Conservation (phyloP, 2,888 invertebrate species). For the Tipula helvola region DNA sequence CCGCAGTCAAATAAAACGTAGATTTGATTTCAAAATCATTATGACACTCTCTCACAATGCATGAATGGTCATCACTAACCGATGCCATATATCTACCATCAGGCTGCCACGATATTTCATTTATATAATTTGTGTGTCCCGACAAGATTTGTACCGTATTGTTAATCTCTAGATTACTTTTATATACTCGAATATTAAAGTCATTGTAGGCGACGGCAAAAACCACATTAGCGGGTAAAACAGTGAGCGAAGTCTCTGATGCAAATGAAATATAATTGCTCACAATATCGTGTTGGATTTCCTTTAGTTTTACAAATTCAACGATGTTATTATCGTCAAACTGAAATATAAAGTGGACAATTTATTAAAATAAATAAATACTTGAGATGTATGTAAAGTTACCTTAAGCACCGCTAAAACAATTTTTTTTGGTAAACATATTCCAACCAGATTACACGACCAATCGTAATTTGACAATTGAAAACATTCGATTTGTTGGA, state of each 20-base stretch:
- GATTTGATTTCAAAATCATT: conserved; percentile 40
- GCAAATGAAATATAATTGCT: conserved; percentile 46
- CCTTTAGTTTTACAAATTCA: conserved; percentile 40
- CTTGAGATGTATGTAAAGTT: conserved; percentile 11
- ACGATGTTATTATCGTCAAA: conserved; percentile 30
- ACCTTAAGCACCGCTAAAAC: conserved; percentile 42
- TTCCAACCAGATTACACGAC: conserved; percentile 48
- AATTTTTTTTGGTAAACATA: conserved; percentile 45
- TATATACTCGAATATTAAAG: conserved; percentile 42
- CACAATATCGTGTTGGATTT: conserved; percentile 42
- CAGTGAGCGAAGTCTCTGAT: conserved; percentile 46
- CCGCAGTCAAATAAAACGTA: conserved; percentile 50
- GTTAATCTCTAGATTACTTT: conserved; percentile 40
- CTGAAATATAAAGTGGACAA: not conserved
- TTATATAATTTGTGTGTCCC: conserved; percentile 56
- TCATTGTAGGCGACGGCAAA: conserved; percentile 41
- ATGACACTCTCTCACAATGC: conserved; percentile 49
- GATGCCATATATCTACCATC: conserved; percentile 56
- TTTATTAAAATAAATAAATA: not conserved
- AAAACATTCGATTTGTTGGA: conserved; percentile 42
- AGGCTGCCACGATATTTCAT: conserved; percentile 54
- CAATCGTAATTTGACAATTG: conserved; percentile 51
- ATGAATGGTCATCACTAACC: conserved; percentile 64
- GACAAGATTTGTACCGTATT: conserved; percentile 32
- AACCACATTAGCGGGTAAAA: conserved; percentile 40